Conservation (phyloP, 2,888 invertebrate species). For the Sepiola atlantica region DNA sequence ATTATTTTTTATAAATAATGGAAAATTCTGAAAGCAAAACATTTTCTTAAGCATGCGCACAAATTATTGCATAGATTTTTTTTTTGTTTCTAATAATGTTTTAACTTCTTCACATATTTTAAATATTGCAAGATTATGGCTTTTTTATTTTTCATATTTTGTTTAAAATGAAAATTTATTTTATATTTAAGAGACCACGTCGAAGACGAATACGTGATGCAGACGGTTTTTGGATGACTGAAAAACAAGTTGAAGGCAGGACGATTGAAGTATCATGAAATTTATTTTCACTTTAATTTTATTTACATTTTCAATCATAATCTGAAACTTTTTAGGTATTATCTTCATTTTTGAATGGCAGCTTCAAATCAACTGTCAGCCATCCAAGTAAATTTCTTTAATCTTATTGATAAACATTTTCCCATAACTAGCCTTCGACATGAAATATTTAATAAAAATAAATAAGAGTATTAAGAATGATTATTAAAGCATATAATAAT, state of each 20-base stretch:
- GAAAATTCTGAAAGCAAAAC: no score
- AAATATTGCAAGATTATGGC: not conserved
- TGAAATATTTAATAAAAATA: no score
- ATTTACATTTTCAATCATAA: not conserved
- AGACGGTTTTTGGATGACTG: conserved; percentile 70
- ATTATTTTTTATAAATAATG: no score
- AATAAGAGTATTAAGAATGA: no score
- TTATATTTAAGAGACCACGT: conserved; percentile 61
- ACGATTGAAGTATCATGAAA: conserved; percentile 65
- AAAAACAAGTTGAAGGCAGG: conserved; percentile 68
- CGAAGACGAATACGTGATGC: conserved; percentile 68
- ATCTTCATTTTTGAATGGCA: not conserved
- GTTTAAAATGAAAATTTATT: not conserved
- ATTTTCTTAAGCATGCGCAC: no score
- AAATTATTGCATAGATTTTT: no score
- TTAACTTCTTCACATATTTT: not conserved
- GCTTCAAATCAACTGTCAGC: not conserved
- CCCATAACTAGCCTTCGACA: no score
- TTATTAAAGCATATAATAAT: no score
- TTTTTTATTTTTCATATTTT: not conserved
- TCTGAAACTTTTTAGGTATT: not conserved
- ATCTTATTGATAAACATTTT: no score
- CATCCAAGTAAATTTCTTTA: no score
- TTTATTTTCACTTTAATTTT: not conserved
- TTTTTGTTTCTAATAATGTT: no score